Conservation (phyloP, 2,113 vertebrate species). For the Brachyistius frenatus region DNA sequence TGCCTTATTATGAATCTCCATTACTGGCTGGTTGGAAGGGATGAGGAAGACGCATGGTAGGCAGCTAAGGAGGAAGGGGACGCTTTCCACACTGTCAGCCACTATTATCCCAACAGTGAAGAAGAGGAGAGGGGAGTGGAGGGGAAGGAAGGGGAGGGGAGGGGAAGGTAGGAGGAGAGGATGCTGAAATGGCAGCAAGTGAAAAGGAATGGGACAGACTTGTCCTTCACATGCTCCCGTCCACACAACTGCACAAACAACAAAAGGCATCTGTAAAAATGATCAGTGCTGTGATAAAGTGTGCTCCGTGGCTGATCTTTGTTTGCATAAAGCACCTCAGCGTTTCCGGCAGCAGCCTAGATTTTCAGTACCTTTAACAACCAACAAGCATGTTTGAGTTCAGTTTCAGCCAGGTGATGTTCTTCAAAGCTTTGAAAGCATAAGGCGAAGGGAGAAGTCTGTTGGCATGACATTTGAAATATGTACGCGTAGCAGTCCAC, state of each 20-base stretch:
- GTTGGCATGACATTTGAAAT: slow-evolving; percentile 61
- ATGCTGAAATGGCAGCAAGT: background rate
- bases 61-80: slow-evolving; percentile 29
- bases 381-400: background rate
- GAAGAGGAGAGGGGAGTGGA: slow-evolving; percentile 19
- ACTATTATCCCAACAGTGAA: slow-evolving; percentile 47
- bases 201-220: slow-evolving; percentile 35
- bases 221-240: slow-evolving; percentile 58
- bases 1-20: slow-evolving; percentile 47
- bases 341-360: slow-evolving; percentile 43
- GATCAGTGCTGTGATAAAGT: slow-evolving; percentile 58
- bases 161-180: background rate
- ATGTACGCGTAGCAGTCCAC: slow-evolving; percentile 49
- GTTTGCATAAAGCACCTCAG: slow-evolving; percentile 60
- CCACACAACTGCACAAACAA: slow-evolving; percentile 49
- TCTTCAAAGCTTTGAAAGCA: background rate
- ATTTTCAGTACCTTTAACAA: slow-evolving; percentile 1
- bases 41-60: slow-evolving; percentile 43
- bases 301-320: slow-evolving; percentile 54
- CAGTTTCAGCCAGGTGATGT: background rate
- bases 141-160: background rate
- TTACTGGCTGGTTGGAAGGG: slow-evolving; percentile 56
- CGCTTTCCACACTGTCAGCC: slow-evolving; percentile 70
- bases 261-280: slow-evolving; percentile 74
- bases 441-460: slow-evolving; percentile 19